Evolutionary conservation across 2,888 invertebrate genomes (phyloP).

Genomic region (Oscheius onirici): DNA sequence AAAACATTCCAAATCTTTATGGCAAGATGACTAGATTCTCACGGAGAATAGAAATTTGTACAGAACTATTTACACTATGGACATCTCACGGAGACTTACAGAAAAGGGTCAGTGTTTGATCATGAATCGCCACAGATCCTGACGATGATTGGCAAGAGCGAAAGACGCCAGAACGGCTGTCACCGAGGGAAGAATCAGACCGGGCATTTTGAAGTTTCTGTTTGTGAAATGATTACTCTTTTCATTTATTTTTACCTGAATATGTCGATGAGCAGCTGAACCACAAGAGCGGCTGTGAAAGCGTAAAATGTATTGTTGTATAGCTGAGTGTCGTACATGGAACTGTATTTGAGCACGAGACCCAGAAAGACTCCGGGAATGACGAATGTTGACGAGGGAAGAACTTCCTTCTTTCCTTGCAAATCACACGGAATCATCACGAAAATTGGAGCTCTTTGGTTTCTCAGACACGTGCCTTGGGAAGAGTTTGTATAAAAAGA

Average conservation of each 20-base stretch:
- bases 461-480: constrained; percentile 50
- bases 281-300: constrained; percentile 41
- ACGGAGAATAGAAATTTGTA: background rate
- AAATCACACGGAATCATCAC: constrained; percentile 47
- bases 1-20: background rate
- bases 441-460: constrained; percentile 54
- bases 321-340: constrained; percentile 56
- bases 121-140: constrained; percentile 57
- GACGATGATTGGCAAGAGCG: constrained; percentile 39
- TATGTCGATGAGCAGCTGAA: constrained; percentile 46
- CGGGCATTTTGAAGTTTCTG: constrained; percentile 44
- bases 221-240: background rate
- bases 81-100: background rate
- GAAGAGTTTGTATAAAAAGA: background rate
- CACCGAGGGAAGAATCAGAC: constrained; percentile 56
- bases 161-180: constrained; percentile 43
- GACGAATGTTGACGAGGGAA: constrained; percentile 55
- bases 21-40: background rate
- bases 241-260: constrained; percentile 35
- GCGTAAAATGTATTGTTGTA: constrained; percentile 47
- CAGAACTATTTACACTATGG: constrained; percentile 12
- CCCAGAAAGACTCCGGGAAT: constrained; percentile 57
- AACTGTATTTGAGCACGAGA: constrained; percentile 56
- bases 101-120: constrained; percentile 52
- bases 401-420: constrained; percentile 50